phyloP scores from a whole-genome alignment of 2,113 vertebrate species.

The Psophia crepitans region DNA sequence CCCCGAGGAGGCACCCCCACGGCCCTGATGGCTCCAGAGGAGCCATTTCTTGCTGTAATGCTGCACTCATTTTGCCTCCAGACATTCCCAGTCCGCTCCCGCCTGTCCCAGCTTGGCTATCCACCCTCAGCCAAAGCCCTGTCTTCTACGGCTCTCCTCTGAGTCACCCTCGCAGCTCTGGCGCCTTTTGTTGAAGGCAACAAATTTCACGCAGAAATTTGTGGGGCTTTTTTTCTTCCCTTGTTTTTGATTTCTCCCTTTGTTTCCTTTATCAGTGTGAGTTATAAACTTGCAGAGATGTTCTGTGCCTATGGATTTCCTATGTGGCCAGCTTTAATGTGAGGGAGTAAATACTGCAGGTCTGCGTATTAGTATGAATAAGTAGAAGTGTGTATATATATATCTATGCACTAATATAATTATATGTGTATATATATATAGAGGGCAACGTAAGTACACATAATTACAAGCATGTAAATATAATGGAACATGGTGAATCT shows the following conservation, averaged over 20 bases:
- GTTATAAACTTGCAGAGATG: not conserved
- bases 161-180: not conserved
- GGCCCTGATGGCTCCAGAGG: not conserved
- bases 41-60: fast-evolving
- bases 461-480: not conserved
- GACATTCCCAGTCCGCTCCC: not conserved
- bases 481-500: not conserved
- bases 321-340: not conserved
- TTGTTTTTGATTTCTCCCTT: not conserved
- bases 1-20: fast-evolving
- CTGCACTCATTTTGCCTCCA: not conserved
- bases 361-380: not conserved
- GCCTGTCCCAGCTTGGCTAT: not conserved
- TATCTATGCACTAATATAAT: not conserved
- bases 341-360: not conserved
- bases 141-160: not conserved
- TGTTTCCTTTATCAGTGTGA: not conserved
- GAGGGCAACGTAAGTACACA: not conserved
- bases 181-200: not conserved
- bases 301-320: not conserved
- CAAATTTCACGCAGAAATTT: not conserved
- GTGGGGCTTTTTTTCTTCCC: too few species aligned
- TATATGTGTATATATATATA: not conserved
- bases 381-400: not conserved
- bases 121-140: not conserved